A percentile compares a stretch with the other conserved stretches of the same genome.
These are phyloP conservation scores for Pilophorus perplexus DNA, from an alignment of 2,888 invertebrate species.

Conservation along the genomic window DNA sequence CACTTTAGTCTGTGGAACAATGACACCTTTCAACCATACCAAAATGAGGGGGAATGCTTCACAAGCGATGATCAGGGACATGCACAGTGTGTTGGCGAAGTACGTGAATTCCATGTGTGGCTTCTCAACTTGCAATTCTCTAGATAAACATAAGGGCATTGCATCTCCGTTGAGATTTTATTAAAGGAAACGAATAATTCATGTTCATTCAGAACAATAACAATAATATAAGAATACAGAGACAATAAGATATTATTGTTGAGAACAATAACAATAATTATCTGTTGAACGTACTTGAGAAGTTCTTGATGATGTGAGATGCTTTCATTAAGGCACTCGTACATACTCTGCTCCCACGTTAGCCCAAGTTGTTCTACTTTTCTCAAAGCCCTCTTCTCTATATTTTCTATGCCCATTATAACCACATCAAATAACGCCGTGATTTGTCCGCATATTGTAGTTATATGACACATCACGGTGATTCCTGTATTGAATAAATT, in stretches of 20 bases:
- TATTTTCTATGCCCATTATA: not conserved
- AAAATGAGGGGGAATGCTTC: constrained; percentile 15
- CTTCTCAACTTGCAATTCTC: constrained; percentile 10
- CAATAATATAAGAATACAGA: not conserved
- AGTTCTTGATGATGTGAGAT: constrained; percentile 18
- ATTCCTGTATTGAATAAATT: not conserved
- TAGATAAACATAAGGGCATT: not conserved
- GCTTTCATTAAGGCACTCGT: constrained; percentile 8
- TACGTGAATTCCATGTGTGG: constrained; percentile 7
- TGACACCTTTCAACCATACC: no score
- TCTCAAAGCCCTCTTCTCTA: constrained; percentile 8
- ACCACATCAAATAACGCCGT: constrained; percentile 22
- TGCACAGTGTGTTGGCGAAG: constrained; percentile 2
- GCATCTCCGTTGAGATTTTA: no score
- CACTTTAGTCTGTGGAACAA: no score
- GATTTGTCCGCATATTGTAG: constrained; percentile 16
- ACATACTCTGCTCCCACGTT: constrained; percentile 14
- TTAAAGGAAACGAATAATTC: no score
- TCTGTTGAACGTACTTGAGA: not conserved
- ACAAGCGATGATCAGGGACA: constrained; percentile 32
- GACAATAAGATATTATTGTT: not conserved
- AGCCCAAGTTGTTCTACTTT: not conserved
- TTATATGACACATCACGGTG: constrained; percentile 17
- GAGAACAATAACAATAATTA: not conserved
- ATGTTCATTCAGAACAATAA: no score